A percentile compares a stretch with the other conserved stretches of the same genome.
Evolutionary conservation across 2,888 invertebrate species (phyloP).

Genomic region (Glaucopsyche alexis): DNA sequence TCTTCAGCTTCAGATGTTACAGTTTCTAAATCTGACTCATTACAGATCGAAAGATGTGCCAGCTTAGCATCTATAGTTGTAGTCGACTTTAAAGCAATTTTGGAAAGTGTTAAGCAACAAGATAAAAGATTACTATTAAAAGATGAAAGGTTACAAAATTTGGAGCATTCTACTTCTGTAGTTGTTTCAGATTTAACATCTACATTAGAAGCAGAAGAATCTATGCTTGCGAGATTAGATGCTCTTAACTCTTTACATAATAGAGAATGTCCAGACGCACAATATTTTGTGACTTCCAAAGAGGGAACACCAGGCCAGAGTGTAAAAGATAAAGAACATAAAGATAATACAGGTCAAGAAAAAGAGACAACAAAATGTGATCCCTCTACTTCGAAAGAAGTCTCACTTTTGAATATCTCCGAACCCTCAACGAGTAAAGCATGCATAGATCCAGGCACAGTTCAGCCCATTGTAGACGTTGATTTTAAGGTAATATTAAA

Average conservation of each 20-base stretch:
- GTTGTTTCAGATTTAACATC: conserved; percentile 49
- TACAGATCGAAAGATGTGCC: neutral
- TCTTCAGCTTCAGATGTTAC: conserved; percentile 20
- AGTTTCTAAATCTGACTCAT: neutral
- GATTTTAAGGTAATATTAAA: conserved; percentile 51
- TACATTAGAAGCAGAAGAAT: conserved; percentile 48
- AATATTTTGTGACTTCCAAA: neutral
- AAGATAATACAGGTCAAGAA: conserved; percentile 7
- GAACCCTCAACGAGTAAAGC: conserved; percentile 20
- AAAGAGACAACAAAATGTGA: conserved; percentile 36
- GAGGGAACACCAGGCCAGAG: neutral
- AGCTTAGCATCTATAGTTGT: conserved; percentile 23
- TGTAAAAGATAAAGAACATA: neutral
- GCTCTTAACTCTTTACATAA: conserved; percentile 44
- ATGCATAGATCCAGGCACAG: neutral
- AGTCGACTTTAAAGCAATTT: conserved; percentile 50
- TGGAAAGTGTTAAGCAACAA: conserved; percentile 50
- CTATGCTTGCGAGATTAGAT: conserved; percentile 52
- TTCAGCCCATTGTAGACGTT: conserved; percentile 35
- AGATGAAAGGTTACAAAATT: conserved; percentile 49
- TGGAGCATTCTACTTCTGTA: conserved; percentile 51
- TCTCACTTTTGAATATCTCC: conserved; percentile 31
- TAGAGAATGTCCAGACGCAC: conserved; percentile 30
- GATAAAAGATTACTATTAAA: conserved; percentile 50
- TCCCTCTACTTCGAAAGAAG: conserved; percentile 62